Base-by-base conservation (phyloP, 2,888 invertebrate genomes). In the Tenthredo mesomela region DNA sequence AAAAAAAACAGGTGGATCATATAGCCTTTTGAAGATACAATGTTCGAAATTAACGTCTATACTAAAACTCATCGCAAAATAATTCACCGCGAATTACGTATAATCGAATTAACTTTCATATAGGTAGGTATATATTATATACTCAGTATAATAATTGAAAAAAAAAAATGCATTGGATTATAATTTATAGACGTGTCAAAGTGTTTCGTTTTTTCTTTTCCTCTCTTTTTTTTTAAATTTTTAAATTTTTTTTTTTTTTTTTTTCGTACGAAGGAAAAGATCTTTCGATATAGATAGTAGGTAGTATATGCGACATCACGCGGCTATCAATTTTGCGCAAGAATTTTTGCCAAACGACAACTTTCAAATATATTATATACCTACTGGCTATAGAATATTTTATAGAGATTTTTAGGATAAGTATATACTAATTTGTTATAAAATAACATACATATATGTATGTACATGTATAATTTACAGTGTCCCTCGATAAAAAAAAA, bases 301-400 rank as follows among this genome's bases (percentile, higher is more conserved):
- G n/a, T 29, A 29, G 2, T 29, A 29, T 29, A 37, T 40, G 50
- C n/a, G 29, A 18, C 58, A 33, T 33, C 61, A 80, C 50, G n/a
- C 29, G 61, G 80, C 61, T 80, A 80, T 80, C 80, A 80, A 80
- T 80, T 80, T 80, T 7, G 80, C 80, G 61, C 12, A 80, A 80
- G 58, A 80, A 80, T 80, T 80, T 80, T 61, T 37, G 61, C 80
- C 40, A 61, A 61, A 61, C 47, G 40, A 80, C 58, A 25, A 77
- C 80, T 80, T 80, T 80, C 80, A 80, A 80, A 58, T 80, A 40
- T 80, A 73, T 73, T 73, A 43, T 73, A n/a, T n/a, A n/a, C n/a
- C n/a, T n/a, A 43, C 25, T 25, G 80, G 21, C 80, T 80, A 80
- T 80, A 80, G 61, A 80, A 80, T 80, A 80, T 80, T 80, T 80